Evolutionary conservation across 2,888 invertebrate species (phyloP), one percentile per base, ranked within the genome.

Genomic region (Archips xylosteana): DNA sequence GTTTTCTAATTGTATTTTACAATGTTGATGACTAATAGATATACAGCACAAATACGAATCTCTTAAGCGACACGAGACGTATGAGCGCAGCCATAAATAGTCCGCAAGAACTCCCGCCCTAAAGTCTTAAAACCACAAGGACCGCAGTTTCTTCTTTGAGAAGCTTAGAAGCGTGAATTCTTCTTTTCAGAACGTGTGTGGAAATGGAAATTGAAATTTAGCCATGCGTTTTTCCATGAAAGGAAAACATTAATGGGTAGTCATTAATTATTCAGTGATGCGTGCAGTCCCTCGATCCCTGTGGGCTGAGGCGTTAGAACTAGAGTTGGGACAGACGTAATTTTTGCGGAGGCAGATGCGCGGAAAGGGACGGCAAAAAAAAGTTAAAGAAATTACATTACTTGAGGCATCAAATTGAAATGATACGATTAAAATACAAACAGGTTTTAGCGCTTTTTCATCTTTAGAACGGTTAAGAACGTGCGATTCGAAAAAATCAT

Each of bases 161-260:
- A 54, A 9, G 54, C 15, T 54, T 54, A 54, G n/a, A 39, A 39
- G 10, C 12, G 12, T 3, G 23, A 23, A 8, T 23, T 1, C 23
- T 54, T 54, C 54, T 49, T 49, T 49, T n/a, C 49, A n/a, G 13
- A 45, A 23, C 9, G 23, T 54, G 9, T 23, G 23, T 2, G 23
- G 23, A 23, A 23, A 23, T 54, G 9, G 23, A 54, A 23, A 23
- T 54, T 54, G 15, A 23, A 39, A n/a, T 34, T 60, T n/a, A 13
- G 36, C 39, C 60, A 60, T n/a, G 60, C 32, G 32, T 57, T 57
- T 57, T 57, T 57, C 32, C 12, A 6, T 57, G 57, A 32, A 57
- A 32, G 57, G 57, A 32, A 57, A 57, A 57, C 23, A 32, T 54
- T 54, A 54, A 54, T 54, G 54, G 54, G n/a, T 51, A n/a, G 54